These are phyloP conservation scores for Mirounga angustirostris DNA, from an alignment of 2,113 vertebrate species.

Conservation along the genomic window DNA sequence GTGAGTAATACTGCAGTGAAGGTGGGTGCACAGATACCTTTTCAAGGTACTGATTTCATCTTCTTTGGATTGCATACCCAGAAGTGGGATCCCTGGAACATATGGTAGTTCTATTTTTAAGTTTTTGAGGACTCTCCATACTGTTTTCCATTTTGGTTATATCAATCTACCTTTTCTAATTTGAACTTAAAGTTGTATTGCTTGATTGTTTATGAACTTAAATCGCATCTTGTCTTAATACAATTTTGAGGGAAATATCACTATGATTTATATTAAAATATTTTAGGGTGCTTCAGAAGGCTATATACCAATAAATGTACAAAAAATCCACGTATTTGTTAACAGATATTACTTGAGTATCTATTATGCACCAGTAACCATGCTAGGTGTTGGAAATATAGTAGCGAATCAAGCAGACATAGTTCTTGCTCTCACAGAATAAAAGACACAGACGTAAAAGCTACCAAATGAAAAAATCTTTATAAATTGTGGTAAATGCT, in stretches of 20 bases:
- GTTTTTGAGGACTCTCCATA: background rate
- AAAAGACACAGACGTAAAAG: background rate
- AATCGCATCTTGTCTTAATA: background rate
- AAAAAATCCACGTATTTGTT: background rate
- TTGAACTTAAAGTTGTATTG: background rate
- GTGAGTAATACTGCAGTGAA: background rate
- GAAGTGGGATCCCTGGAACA: background rate
- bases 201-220: background rate
- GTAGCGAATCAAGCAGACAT: background rate
- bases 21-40: background rate
- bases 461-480: background rate
- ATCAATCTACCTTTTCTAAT: background rate
- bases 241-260: background rate
- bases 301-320: background rate
- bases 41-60: background rate
- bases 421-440: background rate
- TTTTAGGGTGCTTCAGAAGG: background rate
- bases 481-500: background rate
- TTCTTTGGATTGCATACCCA: background rate
- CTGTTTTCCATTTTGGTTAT: background rate
- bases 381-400: background rate
- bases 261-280: background rate
- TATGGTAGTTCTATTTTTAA: background rate
- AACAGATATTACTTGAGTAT: background rate
- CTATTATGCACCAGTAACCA: background rate